Percentiles rank a stretch among this genome's conserved stretches.
Conservation (phyloP, 1,140 invertebrate genomes). For the Drosophila tsacasi region DNA sequence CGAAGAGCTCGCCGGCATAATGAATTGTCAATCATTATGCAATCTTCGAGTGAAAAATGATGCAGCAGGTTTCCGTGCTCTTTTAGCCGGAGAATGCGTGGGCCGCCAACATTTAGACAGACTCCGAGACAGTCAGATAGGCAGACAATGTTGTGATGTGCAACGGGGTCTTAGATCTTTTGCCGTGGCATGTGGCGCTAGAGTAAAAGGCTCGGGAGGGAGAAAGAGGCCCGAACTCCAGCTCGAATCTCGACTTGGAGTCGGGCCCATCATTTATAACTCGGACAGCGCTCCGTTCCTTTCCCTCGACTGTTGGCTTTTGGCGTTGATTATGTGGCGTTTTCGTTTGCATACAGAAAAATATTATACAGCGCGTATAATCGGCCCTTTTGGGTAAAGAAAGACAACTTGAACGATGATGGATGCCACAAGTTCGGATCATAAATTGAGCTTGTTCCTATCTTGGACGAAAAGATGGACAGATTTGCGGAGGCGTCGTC, state of each 20-base stretch:
- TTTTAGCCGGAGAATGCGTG: conserved; percentile 58
- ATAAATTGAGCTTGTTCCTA: conserved; percentile 64
- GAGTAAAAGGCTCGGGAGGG: conserved; percentile 42
- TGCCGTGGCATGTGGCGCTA: conserved; percentile 79
- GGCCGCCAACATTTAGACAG: conserved; percentile 70
- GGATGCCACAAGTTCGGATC: conserved; percentile 62
- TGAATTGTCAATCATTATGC: conserved; percentile 82
- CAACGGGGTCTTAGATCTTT: conserved; percentile 69
- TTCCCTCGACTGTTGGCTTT: conserved; percentile 36
- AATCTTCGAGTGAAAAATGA: conserved; percentile 80
- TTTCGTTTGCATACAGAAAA: conserved; percentile 45
- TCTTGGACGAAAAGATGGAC: conserved; percentile 16
- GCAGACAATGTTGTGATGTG: conserved; percentile 38
- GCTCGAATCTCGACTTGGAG: conserved; percentile 30
- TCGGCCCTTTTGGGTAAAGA: conserved; percentile 45
- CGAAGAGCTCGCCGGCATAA: conserved; percentile 55
- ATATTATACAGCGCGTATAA: conserved; percentile 28
- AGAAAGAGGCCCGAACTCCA: conserved; percentile 38
- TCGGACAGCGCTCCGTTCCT: conserved; percentile 51
- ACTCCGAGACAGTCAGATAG: conserved; percentile 32
- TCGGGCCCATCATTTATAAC: conserved; percentile 69
- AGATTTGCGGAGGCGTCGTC: conserved; percentile 47
- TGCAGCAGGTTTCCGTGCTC: conserved; percentile 65
- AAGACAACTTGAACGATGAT: conserved; percentile 60
- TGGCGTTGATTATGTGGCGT: conserved; percentile 50